These are phyloP conservation scores for Charadrius vociferus DNA, from an alignment of 2,113 vertebrate genomes.

Conservation along the genomic window DNA sequence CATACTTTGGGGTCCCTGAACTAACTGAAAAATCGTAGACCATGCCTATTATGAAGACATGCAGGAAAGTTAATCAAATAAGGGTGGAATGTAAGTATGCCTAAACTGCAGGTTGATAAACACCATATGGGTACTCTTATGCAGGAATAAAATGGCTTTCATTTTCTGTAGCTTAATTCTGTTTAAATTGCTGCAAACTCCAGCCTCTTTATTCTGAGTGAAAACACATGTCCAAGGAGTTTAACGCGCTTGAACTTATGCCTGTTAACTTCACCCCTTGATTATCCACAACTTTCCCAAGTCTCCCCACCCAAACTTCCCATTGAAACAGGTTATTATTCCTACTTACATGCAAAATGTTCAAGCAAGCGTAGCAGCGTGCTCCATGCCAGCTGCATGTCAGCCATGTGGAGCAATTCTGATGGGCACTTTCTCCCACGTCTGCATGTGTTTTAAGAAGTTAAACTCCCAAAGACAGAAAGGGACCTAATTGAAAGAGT, in stretches of 20 bases:
- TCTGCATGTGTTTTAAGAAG: neutral
- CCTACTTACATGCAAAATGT: neutral
- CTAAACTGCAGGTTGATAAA: conserved; percentile 32
- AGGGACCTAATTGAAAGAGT: neutral
- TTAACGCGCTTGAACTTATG: conserved; percentile 11
- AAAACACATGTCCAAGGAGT: conserved; percentile 53
- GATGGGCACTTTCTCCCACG: accelerated
- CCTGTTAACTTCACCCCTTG: conserved; percentile 38
- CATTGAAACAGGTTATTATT: neutral
- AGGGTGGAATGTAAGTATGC: conserved; percentile 26
- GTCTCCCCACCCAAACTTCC: neutral
- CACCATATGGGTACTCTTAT: conserved; percentile 11
- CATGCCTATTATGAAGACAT: neutral
- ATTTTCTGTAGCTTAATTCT: conserved; percentile 57
- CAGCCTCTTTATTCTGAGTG: conserved; percentile 33
- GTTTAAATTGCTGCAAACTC: conserved; percentile 58
- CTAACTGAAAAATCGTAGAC: neutral
- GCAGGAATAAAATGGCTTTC: conserved; percentile 32
- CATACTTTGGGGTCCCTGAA: neutral
- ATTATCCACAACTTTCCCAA: conserved; percentile 15
- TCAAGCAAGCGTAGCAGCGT: neutral
- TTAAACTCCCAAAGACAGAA: neutral
- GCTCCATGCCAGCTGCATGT: neutral
- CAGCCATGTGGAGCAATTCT: neutral
- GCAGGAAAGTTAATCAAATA: conserved; percentile 45